A percentile compares a stretch with the other conserved stretches of the same genome.
Conservation (phyloP, 2,888 invertebrate species). For the Quadroppia sp. region DNA sequence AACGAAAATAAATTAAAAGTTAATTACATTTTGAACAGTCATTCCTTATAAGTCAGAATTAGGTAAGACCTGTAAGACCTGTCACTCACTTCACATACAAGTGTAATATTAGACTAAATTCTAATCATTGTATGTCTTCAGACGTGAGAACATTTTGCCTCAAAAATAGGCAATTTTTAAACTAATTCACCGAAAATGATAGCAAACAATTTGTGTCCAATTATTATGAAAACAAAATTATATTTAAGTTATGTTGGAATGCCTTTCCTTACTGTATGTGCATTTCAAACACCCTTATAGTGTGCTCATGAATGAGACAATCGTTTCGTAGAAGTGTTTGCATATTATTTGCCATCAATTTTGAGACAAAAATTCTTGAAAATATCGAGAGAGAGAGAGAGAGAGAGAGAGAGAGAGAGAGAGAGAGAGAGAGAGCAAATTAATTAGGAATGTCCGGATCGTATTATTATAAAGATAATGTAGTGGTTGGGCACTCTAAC, state of each 20-base stretch:
- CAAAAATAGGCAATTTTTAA: too few species aligned
- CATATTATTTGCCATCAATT: constrained; percentile 6
- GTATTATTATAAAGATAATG: constrained; percentile 12
- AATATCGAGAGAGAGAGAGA: constrained; percentile 60
- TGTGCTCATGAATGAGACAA: not conserved
- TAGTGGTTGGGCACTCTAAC: not conserved
- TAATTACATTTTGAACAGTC: not conserved
- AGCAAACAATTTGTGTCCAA: constrained; percentile 1
- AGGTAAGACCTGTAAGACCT: not conserved
- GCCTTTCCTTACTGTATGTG: not conserved
- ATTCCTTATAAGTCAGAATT: not conserved
- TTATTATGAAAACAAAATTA: constrained; percentile 3
- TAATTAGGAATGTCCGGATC: constrained; percentile 29
- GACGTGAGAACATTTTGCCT: not conserved
- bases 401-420: constrained; percentile 20
- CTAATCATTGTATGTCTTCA: too few species aligned
- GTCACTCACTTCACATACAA: not conserved
- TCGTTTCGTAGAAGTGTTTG: not conserved
- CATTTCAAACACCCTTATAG: not conserved
- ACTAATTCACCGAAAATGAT: not conserved
- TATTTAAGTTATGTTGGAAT: not conserved
- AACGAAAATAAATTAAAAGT: not conserved
- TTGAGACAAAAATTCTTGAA: not conserved
- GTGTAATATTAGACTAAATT: too few species aligned
- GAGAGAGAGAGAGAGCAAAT: not conserved